Evolutionary conservation across 2,888 invertebrate genomes (phyloP), one percentile per base, ranked within the genome.

Genomic region (Macrostomum cliftonense): DNA sequence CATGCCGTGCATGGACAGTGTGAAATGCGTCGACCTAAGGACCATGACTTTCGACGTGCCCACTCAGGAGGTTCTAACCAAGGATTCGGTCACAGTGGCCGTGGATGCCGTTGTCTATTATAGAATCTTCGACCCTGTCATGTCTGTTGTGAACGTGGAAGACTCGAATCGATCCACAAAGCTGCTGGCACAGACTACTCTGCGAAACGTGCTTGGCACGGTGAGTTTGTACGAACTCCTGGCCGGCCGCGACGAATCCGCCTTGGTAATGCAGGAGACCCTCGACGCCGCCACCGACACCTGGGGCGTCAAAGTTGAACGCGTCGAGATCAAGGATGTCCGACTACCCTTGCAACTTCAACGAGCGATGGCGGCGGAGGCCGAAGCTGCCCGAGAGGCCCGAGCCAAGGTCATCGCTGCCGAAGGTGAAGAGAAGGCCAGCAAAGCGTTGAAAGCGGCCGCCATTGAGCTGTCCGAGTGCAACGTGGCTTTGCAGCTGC

Each of bases 391-490:
- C 16, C 54, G 65, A 46, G 68, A 50, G 42, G 50, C 50, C 28
- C 46, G 37, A 50, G 50, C 50, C 19, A 50, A 50, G 48, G 50
- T 50, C 17, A 62, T 65, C 28, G 63, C 64, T 9, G 65, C 65
- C 9, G 64, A 67, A 46, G 67, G 67, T 13, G 67, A 67, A 49
- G 61, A 65, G 54, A 63, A 61, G 42, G 85, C 86, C 1, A 83
- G 85, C 0, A 77, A 79, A 56, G 83, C 85, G 5, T 73, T 87
- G 43, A 82, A 79, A 67, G 84, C 85, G 71, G 86, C 86, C 9
- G 81, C 85, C 1, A 80, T 86, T 60, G 82, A 86, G 46, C 83
- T 87, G 68, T 74, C 77, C 28, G 79, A 79, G 63, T 82, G 81
- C 56, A 83, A 83, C n/a, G 80, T 81, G 58, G 83, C 84, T 21